phyloP scores from a whole-genome alignment of 1,140 invertebrate species.

The Brachionus paranguensis region DNA sequence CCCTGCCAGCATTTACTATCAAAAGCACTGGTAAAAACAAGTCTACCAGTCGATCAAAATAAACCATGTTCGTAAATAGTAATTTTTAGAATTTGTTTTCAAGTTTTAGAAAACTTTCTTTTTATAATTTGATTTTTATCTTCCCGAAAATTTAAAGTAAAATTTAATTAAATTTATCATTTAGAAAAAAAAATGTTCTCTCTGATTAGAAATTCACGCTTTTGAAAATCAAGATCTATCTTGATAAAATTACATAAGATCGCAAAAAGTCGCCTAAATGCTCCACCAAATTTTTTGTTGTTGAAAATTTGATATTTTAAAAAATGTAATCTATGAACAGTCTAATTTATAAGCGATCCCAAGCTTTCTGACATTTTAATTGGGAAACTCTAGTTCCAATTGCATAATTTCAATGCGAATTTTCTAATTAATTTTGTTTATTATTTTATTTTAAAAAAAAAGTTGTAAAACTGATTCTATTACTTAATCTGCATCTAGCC shows the following conservation, averaged over 20 bases:
- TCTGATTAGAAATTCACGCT: constrained; percentile 6
- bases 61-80: neutral
- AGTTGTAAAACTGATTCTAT: neutral
- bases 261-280: neutral
- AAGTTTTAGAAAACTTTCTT: neutral
- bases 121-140: neutral
- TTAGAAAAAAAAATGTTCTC: neutral
- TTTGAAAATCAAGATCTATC: neutral
- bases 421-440: neutral
- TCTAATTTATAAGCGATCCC: neutral
- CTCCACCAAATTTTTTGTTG: neutral
- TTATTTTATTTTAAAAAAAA: neutral
- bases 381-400: neutral
- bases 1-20: too few relatives aligned
- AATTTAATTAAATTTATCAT: constrained; percentile 10
- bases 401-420: neutral
- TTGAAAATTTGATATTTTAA: neutral
- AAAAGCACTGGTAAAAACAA: neutral
- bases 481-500: neutral
- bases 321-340: neutral
- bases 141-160: neutral
- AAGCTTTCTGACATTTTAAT: neutral
- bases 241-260: neutral
- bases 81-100: neutral
- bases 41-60: neutral